Conservation (phyloP, 2,888 invertebrate species). For the Laothoe populi region DNA sequence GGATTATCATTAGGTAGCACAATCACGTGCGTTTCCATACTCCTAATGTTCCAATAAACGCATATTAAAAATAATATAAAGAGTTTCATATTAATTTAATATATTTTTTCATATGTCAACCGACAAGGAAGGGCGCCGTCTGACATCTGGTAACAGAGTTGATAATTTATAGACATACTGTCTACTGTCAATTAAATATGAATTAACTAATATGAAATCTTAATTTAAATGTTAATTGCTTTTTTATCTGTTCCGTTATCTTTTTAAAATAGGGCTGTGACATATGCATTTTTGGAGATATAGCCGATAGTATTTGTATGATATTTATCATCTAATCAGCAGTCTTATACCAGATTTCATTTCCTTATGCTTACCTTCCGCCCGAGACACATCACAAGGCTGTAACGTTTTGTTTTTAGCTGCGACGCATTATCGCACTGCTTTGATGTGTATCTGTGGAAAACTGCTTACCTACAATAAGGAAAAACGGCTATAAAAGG, state of each 20-base stretch:
- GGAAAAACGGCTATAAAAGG: no score
- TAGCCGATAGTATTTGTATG: background rate
- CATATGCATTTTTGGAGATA: no score
- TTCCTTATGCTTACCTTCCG: no score
- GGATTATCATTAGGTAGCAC: background rate
- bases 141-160: background rate
- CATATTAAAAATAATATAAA: constrained; percentile 12
- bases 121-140: background rate
- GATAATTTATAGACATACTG: no score
- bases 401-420: no score
- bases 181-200: no score
- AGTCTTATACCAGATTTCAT: no score
- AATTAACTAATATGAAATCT: background rate
- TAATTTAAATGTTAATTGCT: background rate
- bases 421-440: no score
- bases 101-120: background rate
- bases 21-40: background rate
- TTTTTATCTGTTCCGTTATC: background rate
- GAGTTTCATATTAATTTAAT: background rate
- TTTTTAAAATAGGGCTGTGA: background rate
- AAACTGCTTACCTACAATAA: no score
- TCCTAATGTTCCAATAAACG: constrained; percentile 6
- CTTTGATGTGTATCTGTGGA: no score
- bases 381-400: no score
- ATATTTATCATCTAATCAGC: no score